phyloP scores from a whole-genome alignment of 2,888 invertebrate genomes.

The Ennomos erosarius region DNA sequence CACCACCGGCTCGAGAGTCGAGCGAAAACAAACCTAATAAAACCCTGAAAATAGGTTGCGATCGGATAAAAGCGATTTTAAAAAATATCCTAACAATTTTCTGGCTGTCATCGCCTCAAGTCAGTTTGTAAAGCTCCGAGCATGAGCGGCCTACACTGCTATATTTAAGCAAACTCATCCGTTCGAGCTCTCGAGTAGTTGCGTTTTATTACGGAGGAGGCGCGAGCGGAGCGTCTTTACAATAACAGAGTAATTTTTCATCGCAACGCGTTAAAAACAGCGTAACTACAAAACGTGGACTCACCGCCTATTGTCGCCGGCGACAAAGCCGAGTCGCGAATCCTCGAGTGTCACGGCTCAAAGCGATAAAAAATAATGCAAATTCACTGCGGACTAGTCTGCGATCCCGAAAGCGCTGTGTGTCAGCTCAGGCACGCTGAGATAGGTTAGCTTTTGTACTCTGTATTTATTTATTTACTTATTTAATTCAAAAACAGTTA shows the following conservation, averaged over 20 bases:
- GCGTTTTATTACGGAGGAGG: slow-evolving; percentile 9
- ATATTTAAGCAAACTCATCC: slow-evolving; percentile 30
- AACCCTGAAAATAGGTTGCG: slow-evolving; percentile 8
- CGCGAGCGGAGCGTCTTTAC: slow-evolving; percentile 19
- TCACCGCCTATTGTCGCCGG: slow-evolving; percentile 65
- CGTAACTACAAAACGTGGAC: slow-evolving; percentile 64
- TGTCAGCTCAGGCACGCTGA: slow-evolving; percentile 6
- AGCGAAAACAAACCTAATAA: slow-evolving; percentile 12
- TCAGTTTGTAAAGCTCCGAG: slow-evolving; percentile 16
- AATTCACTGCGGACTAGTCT: slow-evolving; percentile 62
- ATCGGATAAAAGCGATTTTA: slow-evolving; percentile 24
- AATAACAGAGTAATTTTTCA: slow-evolving; percentile 76
- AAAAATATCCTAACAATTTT: slow-evolving; percentile 20
- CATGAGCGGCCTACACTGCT: slow-evolving; percentile 1
- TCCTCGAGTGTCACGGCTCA: slow-evolving; percentile 66
- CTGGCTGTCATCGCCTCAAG: slow-evolving; percentile 19
- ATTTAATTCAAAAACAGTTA: too few species aligned
- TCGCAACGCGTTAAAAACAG: slow-evolving; percentile 47
- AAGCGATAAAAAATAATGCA: slow-evolving; percentile 80
- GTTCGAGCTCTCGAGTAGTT: slow-evolving; percentile 10
- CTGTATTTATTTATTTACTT: too few species aligned
- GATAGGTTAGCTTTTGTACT: slow-evolving; percentile 20
- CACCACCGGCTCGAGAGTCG: slow-evolving; percentile 11
- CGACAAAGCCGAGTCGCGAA: slow-evolving; percentile 64
- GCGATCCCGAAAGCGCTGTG: slow-evolving; percentile 29